A percentile compares a stretch with the other conserved stretches of the same genome.
Evolutionary conservation across 2,797 vertebrate genomes (phyloP).

Genomic region (Chloroceryle inda): DNA sequence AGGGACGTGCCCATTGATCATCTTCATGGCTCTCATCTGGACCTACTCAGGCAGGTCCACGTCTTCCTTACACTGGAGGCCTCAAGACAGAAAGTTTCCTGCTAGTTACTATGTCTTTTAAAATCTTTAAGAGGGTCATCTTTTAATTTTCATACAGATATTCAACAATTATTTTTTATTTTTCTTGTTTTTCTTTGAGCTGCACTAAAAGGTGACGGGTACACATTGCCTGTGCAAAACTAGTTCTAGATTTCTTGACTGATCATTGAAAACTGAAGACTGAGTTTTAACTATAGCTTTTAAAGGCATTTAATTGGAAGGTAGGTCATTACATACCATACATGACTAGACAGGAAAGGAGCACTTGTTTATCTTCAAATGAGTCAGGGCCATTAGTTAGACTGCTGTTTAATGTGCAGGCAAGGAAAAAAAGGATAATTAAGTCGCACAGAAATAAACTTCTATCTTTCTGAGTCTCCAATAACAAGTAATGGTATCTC

Average conservation of each 20-base stretch:
- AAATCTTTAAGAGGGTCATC: not conserved
- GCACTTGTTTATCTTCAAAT: constrained; percentile 24
- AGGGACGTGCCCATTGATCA: not conserved
- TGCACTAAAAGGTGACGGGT: not conserved
- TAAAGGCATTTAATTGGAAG: constrained; percentile 12
- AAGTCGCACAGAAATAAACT: constrained; percentile 24
- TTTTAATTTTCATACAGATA: not conserved
- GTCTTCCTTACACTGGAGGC: not conserved
- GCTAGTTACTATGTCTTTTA: not conserved
- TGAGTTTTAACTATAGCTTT: not conserved
- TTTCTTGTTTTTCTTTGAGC: not conserved
- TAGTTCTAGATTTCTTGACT: not conserved
- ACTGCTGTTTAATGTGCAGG: constrained; percentile 10
- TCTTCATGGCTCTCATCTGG: not conserved
- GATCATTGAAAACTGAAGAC: not conserved
- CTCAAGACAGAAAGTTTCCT: not conserved
- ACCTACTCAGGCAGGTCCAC: not conserved
- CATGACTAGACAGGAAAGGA: constrained; percentile 11
- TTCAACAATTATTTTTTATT: not conserved
- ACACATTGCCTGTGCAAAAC: not conserved
- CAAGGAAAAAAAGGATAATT: not conserved
- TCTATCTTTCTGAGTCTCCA: not conserved
- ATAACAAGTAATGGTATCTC: not conserved
- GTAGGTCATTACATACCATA: constrained; percentile 2
- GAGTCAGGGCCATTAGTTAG: constrained; percentile 38